Base-by-base conservation (phyloP, 2,113 vertebrate species). In the Pseudolaguvia tuberculata region DNA sequence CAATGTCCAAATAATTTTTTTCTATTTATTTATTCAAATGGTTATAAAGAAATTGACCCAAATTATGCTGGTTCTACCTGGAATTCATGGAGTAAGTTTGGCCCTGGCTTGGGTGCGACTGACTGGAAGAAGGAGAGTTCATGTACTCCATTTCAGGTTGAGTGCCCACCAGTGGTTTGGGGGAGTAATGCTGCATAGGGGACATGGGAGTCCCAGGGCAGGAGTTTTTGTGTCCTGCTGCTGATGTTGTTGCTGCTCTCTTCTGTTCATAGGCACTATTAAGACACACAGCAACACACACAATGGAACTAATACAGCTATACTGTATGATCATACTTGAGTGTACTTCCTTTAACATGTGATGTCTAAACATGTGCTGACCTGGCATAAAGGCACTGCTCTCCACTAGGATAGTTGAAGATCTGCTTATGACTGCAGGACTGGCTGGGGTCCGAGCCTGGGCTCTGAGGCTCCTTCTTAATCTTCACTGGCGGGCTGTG, bases 301-400 rank as follows among this genome's bases (percentile, higher is more conserved):
- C 1, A 29, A 50, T 29, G 48, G 2, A 27, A 50, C 4, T 50
- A 67, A 50, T 50, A n/a, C 23, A 50, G 63, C 23, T 50, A 17
- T 67, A 15, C 20, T 8, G 14, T 42, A 55, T 74, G 27, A 45
- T 7, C 45, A 17, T 52, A 31, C 51, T 23, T 71, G 35, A 58
- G 25, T 66, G 23, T 12, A 50, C 63, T 50, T 67, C 63, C 63
- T 67, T 50, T 50, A 67, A n/a, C n/a, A n/a, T n/a, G 47, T n/a
- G 6, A 29, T 45, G 59, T 63, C 27, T 23, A 47, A 74, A 25
- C 31, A 25, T 18, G 35, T 27, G n/a, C 87, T 88, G 82, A 98
- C 96, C 96, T 97, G 92, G 93, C 85, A 15, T 95, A 98, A 94
- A 98, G 93, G 93, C 96, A 98, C 93, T 94, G 96, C 89, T 98